Evolutionary conservation across 1,140 invertebrate genomes (phyloP).

Genomic region (Physella acuta): DNA sequence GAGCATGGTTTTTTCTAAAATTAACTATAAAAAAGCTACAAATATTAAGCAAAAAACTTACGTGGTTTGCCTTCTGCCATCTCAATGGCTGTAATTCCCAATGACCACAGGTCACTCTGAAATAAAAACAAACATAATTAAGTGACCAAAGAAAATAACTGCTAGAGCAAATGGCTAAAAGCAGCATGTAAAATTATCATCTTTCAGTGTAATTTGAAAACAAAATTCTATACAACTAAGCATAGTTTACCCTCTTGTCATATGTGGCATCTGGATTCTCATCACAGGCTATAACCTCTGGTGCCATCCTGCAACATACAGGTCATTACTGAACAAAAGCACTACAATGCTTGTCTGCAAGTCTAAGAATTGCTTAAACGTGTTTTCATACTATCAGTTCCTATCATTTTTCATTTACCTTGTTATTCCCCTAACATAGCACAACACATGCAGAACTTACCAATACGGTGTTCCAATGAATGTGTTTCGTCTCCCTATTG

Average conservation of each 20-base stretch:
- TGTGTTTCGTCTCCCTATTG: constrained; percentile 96
- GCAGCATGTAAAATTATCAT: too few species aligned
- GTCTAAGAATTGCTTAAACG: too few species aligned
- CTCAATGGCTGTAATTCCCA: constrained; percentile 97
- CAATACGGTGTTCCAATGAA: constrained; percentile 99
- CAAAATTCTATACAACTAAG: background rate
- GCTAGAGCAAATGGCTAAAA: background rate
- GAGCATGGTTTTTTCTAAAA: too few species aligned
- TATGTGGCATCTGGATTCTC: constrained; percentile 99
- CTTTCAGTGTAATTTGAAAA: constrained; percentile 1
- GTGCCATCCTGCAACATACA: constrained; percentile 69
- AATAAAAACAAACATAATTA: constrained; percentile 15
- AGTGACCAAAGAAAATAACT: background rate
- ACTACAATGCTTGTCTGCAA: too few species aligned
- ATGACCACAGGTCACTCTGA: constrained; percentile 92
- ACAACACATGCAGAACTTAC: too few species aligned
- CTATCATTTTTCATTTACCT: too few species aligned
- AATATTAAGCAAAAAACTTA: too few species aligned
- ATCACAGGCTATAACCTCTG: constrained; percentile 98
- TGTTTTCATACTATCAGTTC: too few species aligned
- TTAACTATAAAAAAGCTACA: too few species aligned
- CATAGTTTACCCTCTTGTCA: constrained; percentile 76
- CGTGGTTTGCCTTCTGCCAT: constrained; percentile 99
- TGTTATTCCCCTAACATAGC: too few species aligned
- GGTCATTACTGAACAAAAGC: constrained; percentile 3